Evolutionary conservation across 2,797 vertebrate genomes (phyloP).

Genomic region (Brachyrhaphis roseni): DNA sequence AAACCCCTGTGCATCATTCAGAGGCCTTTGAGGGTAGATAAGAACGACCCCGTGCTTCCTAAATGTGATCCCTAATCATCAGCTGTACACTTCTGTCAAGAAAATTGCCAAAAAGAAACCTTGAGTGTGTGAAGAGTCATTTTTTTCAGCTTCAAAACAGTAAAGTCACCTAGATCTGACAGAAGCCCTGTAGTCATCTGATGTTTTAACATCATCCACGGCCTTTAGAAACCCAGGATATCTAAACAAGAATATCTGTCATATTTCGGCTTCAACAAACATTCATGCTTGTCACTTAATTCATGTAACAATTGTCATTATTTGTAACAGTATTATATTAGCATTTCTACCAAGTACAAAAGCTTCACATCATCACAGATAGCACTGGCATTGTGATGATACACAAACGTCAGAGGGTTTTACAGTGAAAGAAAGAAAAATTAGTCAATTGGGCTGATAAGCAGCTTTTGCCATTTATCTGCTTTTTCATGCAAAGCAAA

Average conservation of each 20-base stretch:
- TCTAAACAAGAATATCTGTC: background rate
- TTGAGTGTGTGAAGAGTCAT: background rate
- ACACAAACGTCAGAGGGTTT: background rate
- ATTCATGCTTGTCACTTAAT: background rate
- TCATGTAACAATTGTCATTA: background rate
- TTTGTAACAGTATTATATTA: background rate
- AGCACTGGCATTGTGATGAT: background rate
- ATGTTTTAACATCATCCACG: background rate
- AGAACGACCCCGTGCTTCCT: background rate
- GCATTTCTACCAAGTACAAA: background rate
- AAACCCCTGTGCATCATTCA: background rate
- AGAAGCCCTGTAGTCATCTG: background rate
- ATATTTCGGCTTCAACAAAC: background rate
- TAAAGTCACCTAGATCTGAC: background rate
- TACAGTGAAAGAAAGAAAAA: background rate
- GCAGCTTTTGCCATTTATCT: background rate
- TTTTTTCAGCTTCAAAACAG: background rate
- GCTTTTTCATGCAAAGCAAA: background rate
- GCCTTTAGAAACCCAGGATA: background rate
- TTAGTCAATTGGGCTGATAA: background rate
- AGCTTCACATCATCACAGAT: background rate
- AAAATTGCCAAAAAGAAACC: background rate
- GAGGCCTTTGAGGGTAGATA: background rate
- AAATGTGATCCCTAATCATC: background rate
- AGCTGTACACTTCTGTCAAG: background rate